These are phyloP conservation scores for Temnothorax rugatulus DNA, from an alignment of 2,888 invertebrate species.

Conservation along the genomic window DNA sequence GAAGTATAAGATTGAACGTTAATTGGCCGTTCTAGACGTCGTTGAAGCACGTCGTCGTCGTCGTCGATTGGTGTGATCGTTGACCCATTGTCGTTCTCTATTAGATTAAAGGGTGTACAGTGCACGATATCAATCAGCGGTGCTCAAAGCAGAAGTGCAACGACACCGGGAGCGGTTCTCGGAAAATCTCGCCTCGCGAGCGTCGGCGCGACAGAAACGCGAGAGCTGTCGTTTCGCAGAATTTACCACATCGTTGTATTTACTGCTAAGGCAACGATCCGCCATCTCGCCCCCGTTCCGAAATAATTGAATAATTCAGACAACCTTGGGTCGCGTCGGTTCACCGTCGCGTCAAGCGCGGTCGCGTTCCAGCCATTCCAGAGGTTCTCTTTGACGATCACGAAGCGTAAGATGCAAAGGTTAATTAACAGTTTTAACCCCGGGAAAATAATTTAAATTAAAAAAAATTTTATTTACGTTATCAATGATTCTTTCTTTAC, in stretches of 20 bases:
- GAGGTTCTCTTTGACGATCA: conserved; percentile 48
- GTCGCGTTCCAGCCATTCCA: conserved; percentile 28
- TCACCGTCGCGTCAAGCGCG: conserved; percentile 52
- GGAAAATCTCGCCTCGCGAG: conserved; percentile 36
- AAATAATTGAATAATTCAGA: conserved; percentile 76
- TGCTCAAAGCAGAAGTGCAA: conserved; percentile 65
- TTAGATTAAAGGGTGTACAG: conserved; percentile 77
- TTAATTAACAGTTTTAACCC: conserved; percentile 29
- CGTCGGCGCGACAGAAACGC: conserved; percentile 1
- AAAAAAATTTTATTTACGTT: neutral
- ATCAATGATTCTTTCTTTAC: neutral
- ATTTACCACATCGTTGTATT: conserved; percentile 46
- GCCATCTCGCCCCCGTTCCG: conserved; percentile 53
- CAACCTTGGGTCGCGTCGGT: conserved; percentile 59
- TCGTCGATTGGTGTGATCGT: conserved; percentile 79
- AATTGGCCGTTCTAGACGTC: conserved; percentile 65
- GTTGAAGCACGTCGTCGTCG: conserved; percentile 12
- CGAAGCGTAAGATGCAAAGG: neutral
- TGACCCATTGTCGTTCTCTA: conserved; percentile 80
- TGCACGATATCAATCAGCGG: conserved; percentile 68
- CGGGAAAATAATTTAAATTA: neutral
- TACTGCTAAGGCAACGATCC: conserved; percentile 58
- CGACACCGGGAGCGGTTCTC: conserved; percentile 25
- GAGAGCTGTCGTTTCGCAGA: conserved; percentile 52
- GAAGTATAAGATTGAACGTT: conserved; percentile 66